Conservation (phyloP, 2,888 invertebrate genomes). For the Lasioglossum malachurum region DNA sequence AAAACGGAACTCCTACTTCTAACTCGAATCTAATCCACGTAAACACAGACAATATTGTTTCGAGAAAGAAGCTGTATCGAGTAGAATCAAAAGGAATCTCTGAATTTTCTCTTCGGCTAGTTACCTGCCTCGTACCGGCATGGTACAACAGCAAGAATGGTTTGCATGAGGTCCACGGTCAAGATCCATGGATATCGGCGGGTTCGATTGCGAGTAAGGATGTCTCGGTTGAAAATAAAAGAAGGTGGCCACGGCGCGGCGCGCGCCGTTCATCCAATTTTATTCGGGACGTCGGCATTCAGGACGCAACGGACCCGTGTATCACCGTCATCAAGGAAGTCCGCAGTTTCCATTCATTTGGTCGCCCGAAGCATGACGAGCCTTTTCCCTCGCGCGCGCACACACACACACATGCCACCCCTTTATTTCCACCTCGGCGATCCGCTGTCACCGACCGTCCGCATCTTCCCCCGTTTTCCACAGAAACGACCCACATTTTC, state of each 20-base stretch:
- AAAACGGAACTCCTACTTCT: background rate
- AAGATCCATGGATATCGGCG: background rate
- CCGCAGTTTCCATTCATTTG: conserved; percentile 32
- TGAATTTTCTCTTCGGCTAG: too few relatives aligned
- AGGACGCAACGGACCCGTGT: background rate
- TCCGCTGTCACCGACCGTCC: conserved; percentile 37
- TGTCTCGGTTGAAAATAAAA: background rate
- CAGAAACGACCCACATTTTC: conserved; percentile 63
- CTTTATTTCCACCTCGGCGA: conserved; percentile 19
- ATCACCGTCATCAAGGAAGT: conserved; percentile 35
- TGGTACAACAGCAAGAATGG: background rate
- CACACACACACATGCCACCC: background rate
- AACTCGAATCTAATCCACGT: background rate
- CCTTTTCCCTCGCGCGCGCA: conserved; percentile 9
- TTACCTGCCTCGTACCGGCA: too few relatives aligned
- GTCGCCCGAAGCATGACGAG: conserved; percentile 44
- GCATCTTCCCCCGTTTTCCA: conserved; percentile 39
- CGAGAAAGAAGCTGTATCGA: background rate
- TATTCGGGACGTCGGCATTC: background rate
- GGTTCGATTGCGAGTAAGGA: background rate
- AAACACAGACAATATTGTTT: background rate
- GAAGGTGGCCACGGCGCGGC: background rate
- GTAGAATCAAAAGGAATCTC: too few relatives aligned
- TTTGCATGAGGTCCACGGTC: background rate
- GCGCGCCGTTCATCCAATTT: conserved; percentile 8